Conservation (phyloP, 2,888 invertebrate genomes). For the Baccha elongata region DNA sequence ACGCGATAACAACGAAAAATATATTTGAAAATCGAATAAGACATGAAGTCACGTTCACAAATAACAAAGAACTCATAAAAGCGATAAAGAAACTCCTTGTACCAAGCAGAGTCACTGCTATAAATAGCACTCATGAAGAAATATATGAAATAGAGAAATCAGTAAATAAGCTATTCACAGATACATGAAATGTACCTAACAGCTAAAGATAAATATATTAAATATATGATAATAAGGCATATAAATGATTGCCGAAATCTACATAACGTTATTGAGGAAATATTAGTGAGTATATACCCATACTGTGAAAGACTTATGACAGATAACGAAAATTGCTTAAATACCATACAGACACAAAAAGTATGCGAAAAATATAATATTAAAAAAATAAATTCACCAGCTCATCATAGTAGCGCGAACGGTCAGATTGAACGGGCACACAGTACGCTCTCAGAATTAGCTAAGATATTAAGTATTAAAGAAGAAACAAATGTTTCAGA, state of each 20-base stretch:
- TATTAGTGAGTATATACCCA: slow-evolving; percentile 2
- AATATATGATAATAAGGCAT: background rate
- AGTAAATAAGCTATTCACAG: background rate
- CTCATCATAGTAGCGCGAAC: background rate
- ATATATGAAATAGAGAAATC: background rate
- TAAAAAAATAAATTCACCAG: background rate
- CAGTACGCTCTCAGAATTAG: background rate
- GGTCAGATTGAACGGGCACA: background rate
- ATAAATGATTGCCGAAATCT: background rate
- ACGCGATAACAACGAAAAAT: background rate
- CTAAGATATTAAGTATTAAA: background rate
- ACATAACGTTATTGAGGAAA: slow-evolving; percentile 2
- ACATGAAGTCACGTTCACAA: slow-evolving; percentile 6
- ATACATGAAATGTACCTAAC: slow-evolving; percentile 5
- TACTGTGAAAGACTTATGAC: slow-evolving; percentile 4
- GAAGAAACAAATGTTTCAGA: slow-evolving; percentile 23
- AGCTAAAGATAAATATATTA: too few species aligned
- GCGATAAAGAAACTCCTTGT: background rate
- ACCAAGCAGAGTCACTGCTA: background rate
- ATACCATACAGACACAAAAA: background rate
- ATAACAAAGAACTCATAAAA: background rate
- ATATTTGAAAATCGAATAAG: slow-evolving; percentile 3
- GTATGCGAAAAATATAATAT: slow-evolving; percentile 3
- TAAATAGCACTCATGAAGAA: background rate
- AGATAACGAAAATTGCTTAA: slow-evolving; percentile 7